These are phyloP conservation scores for Eriocheir sinensis DNA, from an alignment of 1,140 invertebrate genomes.

Conservation along the genomic window DNA sequence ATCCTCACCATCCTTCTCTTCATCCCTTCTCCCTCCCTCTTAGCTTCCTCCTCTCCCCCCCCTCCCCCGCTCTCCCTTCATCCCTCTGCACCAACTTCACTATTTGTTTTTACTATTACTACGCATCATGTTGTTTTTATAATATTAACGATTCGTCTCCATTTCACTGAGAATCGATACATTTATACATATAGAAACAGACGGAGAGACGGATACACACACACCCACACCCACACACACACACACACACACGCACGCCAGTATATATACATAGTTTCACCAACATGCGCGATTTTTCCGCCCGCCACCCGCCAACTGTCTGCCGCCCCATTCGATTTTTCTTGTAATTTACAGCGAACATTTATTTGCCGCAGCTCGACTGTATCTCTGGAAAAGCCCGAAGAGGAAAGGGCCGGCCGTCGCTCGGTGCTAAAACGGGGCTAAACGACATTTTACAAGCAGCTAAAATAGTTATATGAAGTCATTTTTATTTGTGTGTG, in stretches of 20 bases:
- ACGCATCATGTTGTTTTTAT: too few species aligned
- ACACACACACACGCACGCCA: too few species aligned
- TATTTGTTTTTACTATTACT: neutral
- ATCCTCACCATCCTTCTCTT: neutral
- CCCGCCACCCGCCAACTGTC: neutral
- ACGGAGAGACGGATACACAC: too few species aligned
- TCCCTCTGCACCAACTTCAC: neutral
- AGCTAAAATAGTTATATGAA: neutral
- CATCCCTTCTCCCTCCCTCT: neutral
- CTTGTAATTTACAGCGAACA: neutral
- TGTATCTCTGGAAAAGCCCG: neutral
- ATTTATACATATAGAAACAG: too few species aligned
- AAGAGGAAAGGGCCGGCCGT: neutral
- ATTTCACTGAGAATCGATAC: too few species aligned
- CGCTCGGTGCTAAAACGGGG: neutral
- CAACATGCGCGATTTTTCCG: too few species aligned
- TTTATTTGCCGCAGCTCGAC: neutral
- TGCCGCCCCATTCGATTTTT: constrained; percentile 11
- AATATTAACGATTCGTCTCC: too few species aligned
- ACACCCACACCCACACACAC: neutral
- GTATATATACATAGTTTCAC: too few species aligned
- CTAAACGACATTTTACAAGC: neutral
- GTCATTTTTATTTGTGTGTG: neutral
- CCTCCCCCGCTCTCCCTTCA: neutral
- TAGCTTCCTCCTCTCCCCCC: neutral